phyloP scores from a whole-genome alignment of 2,113 vertebrate species.

The Hyla sarda region DNA sequence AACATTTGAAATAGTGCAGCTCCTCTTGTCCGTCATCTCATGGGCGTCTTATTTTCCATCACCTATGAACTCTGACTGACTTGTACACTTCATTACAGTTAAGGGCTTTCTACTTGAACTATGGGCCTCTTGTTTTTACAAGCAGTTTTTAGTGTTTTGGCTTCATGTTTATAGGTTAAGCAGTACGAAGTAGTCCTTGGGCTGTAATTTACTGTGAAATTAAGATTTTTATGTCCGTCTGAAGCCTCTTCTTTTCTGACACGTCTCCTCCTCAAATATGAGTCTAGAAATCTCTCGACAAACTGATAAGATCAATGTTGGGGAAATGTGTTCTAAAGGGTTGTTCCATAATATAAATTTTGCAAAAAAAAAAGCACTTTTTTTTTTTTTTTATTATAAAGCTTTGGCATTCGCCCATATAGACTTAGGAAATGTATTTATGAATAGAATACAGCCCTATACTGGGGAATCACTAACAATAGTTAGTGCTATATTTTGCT shows the following conservation, averaged over 20 bases:
- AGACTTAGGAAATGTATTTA: too few relatives aligned
- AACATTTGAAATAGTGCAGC: neutral
- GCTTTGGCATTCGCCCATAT: too few relatives aligned
- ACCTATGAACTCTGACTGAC: constrained; percentile 5
- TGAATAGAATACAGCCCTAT: too few relatives aligned
- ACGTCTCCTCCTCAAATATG: neutral
- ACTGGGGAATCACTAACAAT: too few relatives aligned
- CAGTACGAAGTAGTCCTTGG: neutral
- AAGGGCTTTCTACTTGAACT: neutral
- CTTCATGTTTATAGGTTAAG: neutral
- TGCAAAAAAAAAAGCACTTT: too few relatives aligned
- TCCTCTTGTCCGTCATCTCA: neutral
- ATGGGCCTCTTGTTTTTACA: neutral
- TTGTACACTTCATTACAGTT: neutral
- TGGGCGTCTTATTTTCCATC: constrained; percentile 10
- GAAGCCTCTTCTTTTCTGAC: neutral
- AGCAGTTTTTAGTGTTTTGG: neutral
- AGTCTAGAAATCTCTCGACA: neutral
- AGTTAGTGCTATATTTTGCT: too few relatives aligned
- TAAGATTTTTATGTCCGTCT: neutral
- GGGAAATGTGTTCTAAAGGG: too few relatives aligned
- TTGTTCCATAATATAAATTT: too few relatives aligned
- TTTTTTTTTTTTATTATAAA: neutral
- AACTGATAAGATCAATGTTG: neutral
- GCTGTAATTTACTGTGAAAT: neutral